Conservation (phyloP, 2,797 vertebrate genomes). For the Smutsia temminckii region DNA sequence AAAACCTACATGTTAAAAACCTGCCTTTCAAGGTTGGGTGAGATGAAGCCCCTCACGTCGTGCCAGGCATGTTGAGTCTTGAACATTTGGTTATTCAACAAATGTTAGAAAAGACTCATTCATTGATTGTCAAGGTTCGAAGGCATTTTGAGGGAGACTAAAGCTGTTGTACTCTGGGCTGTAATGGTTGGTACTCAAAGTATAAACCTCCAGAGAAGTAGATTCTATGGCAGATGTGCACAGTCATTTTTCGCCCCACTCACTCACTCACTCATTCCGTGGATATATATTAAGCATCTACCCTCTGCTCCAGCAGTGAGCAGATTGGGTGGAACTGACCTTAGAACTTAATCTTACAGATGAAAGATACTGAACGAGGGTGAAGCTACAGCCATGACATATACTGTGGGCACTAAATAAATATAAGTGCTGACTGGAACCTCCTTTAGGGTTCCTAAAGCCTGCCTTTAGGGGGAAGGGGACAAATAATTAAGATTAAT, state of each 20-base stretch:
- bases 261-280: background rate
- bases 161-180: background rate
- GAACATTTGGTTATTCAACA: background rate
- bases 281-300: background rate
- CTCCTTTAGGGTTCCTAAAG: background rate
- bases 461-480: background rate
- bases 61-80: background rate
- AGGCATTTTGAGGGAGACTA: background rate
- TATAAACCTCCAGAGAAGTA: background rate
- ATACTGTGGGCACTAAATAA: background rate
- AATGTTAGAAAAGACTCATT: background rate
- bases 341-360: background rate
- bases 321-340: background rate
- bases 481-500: background rate
- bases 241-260: background rate
- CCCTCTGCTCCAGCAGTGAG: background rate
- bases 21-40: background rate
- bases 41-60: background rate
- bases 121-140: background rate
- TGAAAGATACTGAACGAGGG: background rate
- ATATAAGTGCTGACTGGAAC: background rate
- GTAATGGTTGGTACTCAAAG: background rate
- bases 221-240: background rate
- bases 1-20: background rate
- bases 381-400: background rate